Evolutionary conservation across 2,113 vertebrate species (phyloP), one percentile per base, ranked within the genome.

Genomic region (Chlorodrepanis virens): DNA sequence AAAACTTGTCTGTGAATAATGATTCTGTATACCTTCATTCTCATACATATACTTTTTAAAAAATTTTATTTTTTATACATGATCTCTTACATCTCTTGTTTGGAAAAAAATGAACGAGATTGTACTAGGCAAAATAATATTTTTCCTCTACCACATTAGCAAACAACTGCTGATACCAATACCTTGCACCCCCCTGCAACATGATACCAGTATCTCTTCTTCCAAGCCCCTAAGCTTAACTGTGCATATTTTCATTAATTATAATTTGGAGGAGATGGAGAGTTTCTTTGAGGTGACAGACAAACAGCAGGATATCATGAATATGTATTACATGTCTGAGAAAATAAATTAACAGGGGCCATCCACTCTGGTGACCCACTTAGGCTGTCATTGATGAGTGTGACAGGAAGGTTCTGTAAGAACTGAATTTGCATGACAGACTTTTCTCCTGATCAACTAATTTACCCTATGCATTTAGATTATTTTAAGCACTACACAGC

Each of bases 241-340:
- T 97, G 89, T 92, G 97, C 95, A 97, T 97, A 97, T 98, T 98
- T 97, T 97, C 97, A 96, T 96, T 97, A 96, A 98, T 98, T 98
- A 97, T 97, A 96, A 98, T 97, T 97, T 97, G 74, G 94, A 97
- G 87, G 91, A 95, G 88, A 94, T 87, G 92, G 93, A 96, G 96
- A 93, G 95, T 97, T 97, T 97, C 97, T 99, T 97, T 97, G 98
- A 98, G 97, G 98, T 99, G 99, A 99, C 98, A 99, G 99, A 99
- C 99, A 99, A 99, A 98, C 99, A 99, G 99, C 98, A 98, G 98
- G 99, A 97, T 98, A 98, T 98, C 98, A 99, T 99, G 99, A 99
- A 99, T 99, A 99, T 99, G 99, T 98, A 99, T 99, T 97, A 90
- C 87, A 90, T 97, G 97, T 98, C 98, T 99, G 98, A 98, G 98